Percentiles rank a stretch among this genome's conserved stretches.
Conservation (phyloP, 2,888 invertebrate species). For the Calameuta filiformis region DNA sequence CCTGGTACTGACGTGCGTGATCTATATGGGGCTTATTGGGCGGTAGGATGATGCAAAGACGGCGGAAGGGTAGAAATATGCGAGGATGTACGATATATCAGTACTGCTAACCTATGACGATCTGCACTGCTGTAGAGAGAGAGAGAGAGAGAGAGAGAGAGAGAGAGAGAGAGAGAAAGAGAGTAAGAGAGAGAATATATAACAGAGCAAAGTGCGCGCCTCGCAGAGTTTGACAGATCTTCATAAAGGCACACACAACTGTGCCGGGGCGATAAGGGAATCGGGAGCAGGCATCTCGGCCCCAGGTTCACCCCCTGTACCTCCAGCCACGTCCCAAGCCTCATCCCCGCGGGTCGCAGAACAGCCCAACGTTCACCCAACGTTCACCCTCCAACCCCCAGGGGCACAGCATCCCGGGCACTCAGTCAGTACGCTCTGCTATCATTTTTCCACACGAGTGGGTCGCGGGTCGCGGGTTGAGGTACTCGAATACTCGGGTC, state of each 20-base stretch:
- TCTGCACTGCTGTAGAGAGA: constrained; percentile 12
- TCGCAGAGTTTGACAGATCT: constrained; percentile 60
- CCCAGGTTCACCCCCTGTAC: not conserved
- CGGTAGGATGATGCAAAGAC: not conserved
- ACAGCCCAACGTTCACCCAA: constrained; percentile 12
- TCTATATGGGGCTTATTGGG: not conserved
- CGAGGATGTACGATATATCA: constrained; percentile 34
- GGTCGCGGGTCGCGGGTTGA: constrained; percentile 49
- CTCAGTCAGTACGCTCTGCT: constrained; percentile 63
- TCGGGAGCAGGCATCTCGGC: constrained; percentile 60
- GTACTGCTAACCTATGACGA: constrained; percentile 27
- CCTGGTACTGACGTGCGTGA: not conserved
- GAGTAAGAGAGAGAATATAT: constrained; percentile 19
- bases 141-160: constrained; percentile 9
- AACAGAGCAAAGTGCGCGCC: constrained; percentile 3
- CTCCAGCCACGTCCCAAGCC: constrained; percentile 19
- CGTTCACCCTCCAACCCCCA: constrained; percentile 5
- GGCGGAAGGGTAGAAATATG: not conserved
- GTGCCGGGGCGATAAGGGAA: constrained; percentile 64
- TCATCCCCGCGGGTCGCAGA: constrained; percentile 19
- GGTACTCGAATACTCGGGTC: constrained; percentile 22
- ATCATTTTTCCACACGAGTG: constrained; percentile 73
- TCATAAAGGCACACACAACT: constrained; percentile 66
- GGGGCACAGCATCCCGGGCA: constrained; percentile 41
- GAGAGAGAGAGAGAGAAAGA: constrained; percentile 19